Evolutionary conservation across 2,888 invertebrate species (phyloP), one percentile per base, ranked within the genome.

Genomic region (Synanthedon tipuliformis): DNA sequence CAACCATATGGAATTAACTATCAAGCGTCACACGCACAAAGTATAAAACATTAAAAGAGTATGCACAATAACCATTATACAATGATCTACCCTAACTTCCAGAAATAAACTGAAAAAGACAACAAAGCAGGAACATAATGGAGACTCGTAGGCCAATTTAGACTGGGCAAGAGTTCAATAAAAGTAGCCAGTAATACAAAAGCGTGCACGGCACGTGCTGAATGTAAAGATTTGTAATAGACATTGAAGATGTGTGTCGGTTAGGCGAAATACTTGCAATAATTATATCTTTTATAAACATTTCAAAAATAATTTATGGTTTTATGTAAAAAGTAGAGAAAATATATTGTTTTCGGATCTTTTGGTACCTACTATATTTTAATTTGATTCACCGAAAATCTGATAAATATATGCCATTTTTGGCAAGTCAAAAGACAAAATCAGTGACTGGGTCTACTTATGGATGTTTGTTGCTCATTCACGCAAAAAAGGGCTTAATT

Each of bases 151-250:
- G 65, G 51, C 65, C 64, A 52, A 13, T 45, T n/a, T 45, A 45
- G 45, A 45, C 12, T 45, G 4, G 45, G 13, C 45, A 15, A 45
- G n/a, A n/a, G 45, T 45, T 15, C 50, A 51, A 53, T 34, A 56
- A 55, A 57, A 58, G 55, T 55, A 56, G 65, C 62, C 62, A 66
- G 68, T 66, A 66, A 61, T 59, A 60, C 55, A 57, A 56, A 58
- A 68, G 64, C 66, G 69, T 66, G 65, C 18, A 40, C 40, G 56
- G 52, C 69, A 67, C 65, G 69, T 69, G 68, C 56, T 49, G 51
- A 54, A 53, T 60, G 57, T 56, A 45, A 45, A 45, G 45, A 7
- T n/a, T 45, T 15, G 45, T 13, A 15, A 45, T 45, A 13, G 45
- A 15, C 7, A 45, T 45, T 45, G 45, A 13, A 15, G 13, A 15